Percentiles rank a stretch among this genome's conserved stretches.
These are phyloP conservation scores for Nipponia nippon DNA, from an alignment of 2,113 vertebrate genomes.

Conservation along the genomic window DNA sequence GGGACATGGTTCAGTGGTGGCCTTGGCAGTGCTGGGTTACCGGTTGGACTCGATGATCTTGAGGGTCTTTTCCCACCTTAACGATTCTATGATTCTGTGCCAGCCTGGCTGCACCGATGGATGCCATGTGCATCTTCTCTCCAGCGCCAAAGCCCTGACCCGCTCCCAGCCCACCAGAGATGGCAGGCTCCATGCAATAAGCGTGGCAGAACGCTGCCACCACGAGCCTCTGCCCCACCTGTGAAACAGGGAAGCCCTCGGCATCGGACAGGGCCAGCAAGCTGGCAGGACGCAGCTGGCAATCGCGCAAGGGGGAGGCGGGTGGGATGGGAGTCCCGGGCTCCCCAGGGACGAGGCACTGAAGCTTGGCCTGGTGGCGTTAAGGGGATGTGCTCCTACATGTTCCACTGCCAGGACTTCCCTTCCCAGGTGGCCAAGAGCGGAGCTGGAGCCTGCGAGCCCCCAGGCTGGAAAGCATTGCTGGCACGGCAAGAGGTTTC, in stretches of 20 bases:
- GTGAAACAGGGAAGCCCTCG: neutral
- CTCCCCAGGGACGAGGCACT: neutral
- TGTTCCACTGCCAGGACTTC: accelerated
- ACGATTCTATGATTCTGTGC: too few species aligned
- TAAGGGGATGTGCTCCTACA: neutral
- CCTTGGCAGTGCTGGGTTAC: too few species aligned
- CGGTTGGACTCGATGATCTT: too few species aligned
- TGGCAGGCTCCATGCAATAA: accelerated
- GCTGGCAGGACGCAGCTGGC: neutral
- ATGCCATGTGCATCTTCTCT: neutral
- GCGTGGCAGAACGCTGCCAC: accelerated
- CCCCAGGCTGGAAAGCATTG: neutral
- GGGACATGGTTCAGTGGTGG: too few species aligned
- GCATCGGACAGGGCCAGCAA: neutral
- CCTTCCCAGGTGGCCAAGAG: neutral
- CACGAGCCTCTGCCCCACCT: accelerated
- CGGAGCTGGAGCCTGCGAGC: accelerated
- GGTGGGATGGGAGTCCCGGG: neutral
- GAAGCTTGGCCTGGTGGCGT: neutral
- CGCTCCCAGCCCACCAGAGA: neutral
- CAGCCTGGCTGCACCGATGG: neutral
- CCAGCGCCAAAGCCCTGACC: neutral
- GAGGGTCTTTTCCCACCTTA: too few species aligned
- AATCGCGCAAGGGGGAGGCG: accelerated
- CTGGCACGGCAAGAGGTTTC: neutral